Conservation (phyloP, 2,113 vertebrate species). For the Anguilla japonica region DNA sequence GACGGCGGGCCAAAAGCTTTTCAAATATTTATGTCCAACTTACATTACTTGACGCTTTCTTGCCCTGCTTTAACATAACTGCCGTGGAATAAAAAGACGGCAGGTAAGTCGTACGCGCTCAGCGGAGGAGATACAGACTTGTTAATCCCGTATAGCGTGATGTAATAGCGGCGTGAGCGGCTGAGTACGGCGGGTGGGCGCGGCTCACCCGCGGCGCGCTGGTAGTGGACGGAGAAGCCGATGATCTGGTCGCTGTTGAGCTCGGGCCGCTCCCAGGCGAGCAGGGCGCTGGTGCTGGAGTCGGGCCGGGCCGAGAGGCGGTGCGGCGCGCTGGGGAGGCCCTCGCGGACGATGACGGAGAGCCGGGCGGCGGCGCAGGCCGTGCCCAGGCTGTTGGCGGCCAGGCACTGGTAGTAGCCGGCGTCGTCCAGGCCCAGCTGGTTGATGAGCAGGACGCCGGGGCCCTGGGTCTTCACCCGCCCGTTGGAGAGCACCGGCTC, state of each 20-base stretch:
- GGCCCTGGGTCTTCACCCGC: slow-evolving; percentile 85
- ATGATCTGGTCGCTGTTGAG: slow-evolving; percentile 93
- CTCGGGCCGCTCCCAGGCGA: slow-evolving; percentile 89
- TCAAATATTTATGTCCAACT: not conserved
- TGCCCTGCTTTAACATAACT: too few species aligned
- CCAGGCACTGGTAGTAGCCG: slow-evolving; percentile 95
- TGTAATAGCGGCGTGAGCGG: too few species aligned
- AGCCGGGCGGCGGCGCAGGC: slow-evolving; percentile 88
- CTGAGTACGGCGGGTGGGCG: too few species aligned
- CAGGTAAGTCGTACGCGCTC: too few species aligned
- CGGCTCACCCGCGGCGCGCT: slow-evolving; percentile 53
- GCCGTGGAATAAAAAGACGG: too few species aligned
- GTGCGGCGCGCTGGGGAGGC: slow-evolving; percentile 89
- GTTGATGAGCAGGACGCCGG: slow-evolving; percentile 89
- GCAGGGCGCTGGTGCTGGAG: slow-evolving; percentile 84
- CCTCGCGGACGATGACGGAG: slow-evolving; percentile 88
- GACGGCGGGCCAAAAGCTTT: not conserved
- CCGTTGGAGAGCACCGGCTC: slow-evolving; percentile 78
- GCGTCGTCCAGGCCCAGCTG: slow-evolving; percentile 90
- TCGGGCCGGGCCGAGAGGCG: slow-evolving; percentile 76
- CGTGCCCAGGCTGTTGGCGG: slow-evolving; percentile 85
- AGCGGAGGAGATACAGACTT: too few species aligned
- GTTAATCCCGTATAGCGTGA: too few species aligned
- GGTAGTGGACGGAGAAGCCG: slow-evolving; percentile 94
- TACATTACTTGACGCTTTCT: not conserved